Conservation (phyloP, 2,797 vertebrate species). For the Microctenopoma lineatum region DNA sequence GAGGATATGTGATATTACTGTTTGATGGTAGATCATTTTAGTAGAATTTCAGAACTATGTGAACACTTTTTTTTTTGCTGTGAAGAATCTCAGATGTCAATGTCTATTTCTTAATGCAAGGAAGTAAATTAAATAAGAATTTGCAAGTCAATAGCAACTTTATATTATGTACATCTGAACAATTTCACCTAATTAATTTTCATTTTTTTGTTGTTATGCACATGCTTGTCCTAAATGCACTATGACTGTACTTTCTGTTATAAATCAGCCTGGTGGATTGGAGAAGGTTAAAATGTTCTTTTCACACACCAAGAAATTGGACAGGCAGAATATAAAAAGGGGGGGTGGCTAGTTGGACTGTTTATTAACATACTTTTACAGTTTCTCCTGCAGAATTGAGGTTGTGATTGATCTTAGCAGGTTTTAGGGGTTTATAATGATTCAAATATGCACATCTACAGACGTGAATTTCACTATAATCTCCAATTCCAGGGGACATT, state of each 20-base stretch:
- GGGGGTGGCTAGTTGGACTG: slow-evolving; percentile 15
- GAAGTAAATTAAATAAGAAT: slow-evolving; percentile 5
- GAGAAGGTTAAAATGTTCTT: slow-evolving; percentile 50
- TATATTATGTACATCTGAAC: background rate
- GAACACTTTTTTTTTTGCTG: slow-evolving; percentile 16
- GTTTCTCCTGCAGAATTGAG: slow-evolving; percentile 16
- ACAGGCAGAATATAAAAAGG: slow-evolving; percentile 36
- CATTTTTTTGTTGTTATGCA: slow-evolving; percentile 6
- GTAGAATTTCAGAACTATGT: slow-evolving; percentile 7
- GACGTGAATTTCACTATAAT: background rate
- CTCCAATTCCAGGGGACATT: background rate
- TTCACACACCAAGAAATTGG: slow-evolving; percentile 17
- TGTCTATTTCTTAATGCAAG: background rate
- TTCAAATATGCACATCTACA: slow-evolving; percentile 4
- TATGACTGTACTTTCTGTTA: slow-evolving; percentile 21
- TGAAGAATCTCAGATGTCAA: slow-evolving; percentile 13
- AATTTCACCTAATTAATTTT: slow-evolving; percentile 1
- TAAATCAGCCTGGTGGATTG: slow-evolving; percentile 29
- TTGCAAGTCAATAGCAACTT: background rate
- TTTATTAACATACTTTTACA: slow-evolving; percentile 42
- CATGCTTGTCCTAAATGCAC: slow-evolving; percentile 18
- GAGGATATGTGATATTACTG: background rate
- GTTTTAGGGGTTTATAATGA: background rate
- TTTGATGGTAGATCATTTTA: background rate
- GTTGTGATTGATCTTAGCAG: slow-evolving; percentile 7